These are phyloP conservation scores for Cyclophora albipunctata DNA, from an alignment of 2,888 invertebrate genomes.

Conservation along the genomic window DNA sequence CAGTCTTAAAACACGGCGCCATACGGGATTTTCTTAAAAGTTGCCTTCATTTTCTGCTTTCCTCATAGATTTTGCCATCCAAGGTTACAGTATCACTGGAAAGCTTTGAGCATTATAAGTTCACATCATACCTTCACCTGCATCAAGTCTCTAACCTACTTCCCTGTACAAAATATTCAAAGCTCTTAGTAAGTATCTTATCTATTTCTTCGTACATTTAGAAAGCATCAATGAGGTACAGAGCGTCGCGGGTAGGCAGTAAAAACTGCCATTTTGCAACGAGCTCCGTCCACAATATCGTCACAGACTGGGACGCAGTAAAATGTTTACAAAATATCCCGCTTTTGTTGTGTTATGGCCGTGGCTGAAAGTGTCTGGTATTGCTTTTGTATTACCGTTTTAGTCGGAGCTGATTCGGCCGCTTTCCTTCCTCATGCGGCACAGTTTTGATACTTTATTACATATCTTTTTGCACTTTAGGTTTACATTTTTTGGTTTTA, in stretches of 20 bases:
- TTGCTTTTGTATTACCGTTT: constrained; percentile 60
- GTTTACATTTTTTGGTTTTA: neutral
- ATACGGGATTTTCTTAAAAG: no score
- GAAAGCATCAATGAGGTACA: constrained; percentile 29
- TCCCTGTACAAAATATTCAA: no score
- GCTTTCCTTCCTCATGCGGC: constrained; percentile 21
- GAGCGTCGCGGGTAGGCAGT: constrained; percentile 57
- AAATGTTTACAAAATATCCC: constrained; percentile 71
- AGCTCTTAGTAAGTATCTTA: no score
- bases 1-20: no score
- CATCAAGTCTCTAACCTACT: no score
- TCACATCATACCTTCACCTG: no score
- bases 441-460: neutral
- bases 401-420: constrained; percentile 40
- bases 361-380: constrained; percentile 45
- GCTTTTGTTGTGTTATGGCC: constrained; percentile 56
- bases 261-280: constrained; percentile 65
- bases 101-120: no score
- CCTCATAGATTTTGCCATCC: no score
- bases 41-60: no score
- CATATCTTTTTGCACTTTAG: neutral
- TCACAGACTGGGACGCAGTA: constrained; percentile 67
- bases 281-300: constrained; percentile 63
- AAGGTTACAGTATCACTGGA: no score
- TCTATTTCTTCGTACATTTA: neutral